Base-by-base conservation (phyloP, 2,797 vertebrate genomes). In the Semotilus atromaculatus region DNA sequence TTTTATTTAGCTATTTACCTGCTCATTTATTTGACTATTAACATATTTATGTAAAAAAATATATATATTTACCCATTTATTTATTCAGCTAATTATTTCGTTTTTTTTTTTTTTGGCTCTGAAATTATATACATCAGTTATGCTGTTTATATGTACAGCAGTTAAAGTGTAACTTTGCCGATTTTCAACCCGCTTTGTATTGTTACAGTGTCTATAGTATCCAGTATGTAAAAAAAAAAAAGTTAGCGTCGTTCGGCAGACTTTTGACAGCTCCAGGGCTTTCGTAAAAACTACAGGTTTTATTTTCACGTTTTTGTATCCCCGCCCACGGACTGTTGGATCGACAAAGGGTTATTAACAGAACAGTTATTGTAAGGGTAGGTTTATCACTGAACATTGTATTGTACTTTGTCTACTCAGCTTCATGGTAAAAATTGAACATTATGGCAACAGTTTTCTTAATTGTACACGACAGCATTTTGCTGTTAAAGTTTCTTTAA, bases 241-340 rank as follows among this genome's bases (percentile, higher is more conserved):
- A n/a, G n/a, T n/a, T 31, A 31, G 21, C 3, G 21, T 55, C 7
- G 9, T 23, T 21, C 7, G 0, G 21, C 0, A 0, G 21, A n/a
- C 53, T 10, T 58, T 58, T 58, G 23, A 58, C 55, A 58, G 21
- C 55, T 9, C 8, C 9, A 23, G 23, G 55, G 23, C 9, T 58
- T 58, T 55, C 7, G 21, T 55, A 21, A 55, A 21, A 53, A 55
- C 8, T 23, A 23, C 53, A 55, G 3, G 23, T 55, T 55, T 9
- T 55, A 23, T 21, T 55, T 55, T 7, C 7, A 55, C 21, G 9
- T 55, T 11, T n/a, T 58, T 58, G 40, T 58, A n/a, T 58, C 8
- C 55, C 55, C 9, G 55, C 19, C 7, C 2, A 53, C 0, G 1
- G 5, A 5, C 55, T 4, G 55, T 58, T 23, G 23, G 23, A 58